Evolutionary conservation across 2,888 invertebrate species (phyloP).

Genomic region (Apamea sordens): DNA sequence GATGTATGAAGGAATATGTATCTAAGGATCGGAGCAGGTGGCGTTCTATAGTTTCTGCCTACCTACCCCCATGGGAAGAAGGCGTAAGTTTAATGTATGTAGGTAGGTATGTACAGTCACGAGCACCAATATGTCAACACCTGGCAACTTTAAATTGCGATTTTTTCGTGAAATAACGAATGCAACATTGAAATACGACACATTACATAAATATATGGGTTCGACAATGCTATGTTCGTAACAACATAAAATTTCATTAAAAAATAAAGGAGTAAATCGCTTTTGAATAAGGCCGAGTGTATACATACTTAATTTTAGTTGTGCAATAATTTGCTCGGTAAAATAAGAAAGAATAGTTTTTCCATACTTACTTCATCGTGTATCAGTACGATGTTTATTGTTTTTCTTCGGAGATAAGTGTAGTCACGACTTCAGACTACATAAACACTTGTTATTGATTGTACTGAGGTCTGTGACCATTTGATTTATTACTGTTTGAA

Average conservation of each 20-base stretch:
- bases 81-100: neutral
- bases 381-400: constrained; percentile 45
- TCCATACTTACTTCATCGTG: constrained; percentile 9
- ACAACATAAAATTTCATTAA: too few species aligned
- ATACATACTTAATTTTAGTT: neutral
- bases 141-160: too few species aligned
- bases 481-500: constrained; percentile 57
- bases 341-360: constrained; percentile 18
- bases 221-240: too few species aligned
- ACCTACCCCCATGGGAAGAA: neutral
- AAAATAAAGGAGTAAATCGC: too few species aligned
- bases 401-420: constrained; percentile 59
- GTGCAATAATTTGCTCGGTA: neutral
- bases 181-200: too few species aligned
- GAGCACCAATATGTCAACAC: too few species aligned
- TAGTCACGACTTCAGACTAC: constrained; percentile 54
- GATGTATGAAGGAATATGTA: neutral
- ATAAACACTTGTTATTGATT: constrained; percentile 59
- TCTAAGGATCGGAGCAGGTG: neutral
- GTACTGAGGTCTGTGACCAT: constrained; percentile 65
- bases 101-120: neutral
- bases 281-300: too few species aligned
- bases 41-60: neutral
- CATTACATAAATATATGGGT: too few species aligned
- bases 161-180: too few species aligned